phyloP scores from a whole-genome alignment of 2,113 vertebrate genomes.

The Gopherus flavomarginatus region DNA sequence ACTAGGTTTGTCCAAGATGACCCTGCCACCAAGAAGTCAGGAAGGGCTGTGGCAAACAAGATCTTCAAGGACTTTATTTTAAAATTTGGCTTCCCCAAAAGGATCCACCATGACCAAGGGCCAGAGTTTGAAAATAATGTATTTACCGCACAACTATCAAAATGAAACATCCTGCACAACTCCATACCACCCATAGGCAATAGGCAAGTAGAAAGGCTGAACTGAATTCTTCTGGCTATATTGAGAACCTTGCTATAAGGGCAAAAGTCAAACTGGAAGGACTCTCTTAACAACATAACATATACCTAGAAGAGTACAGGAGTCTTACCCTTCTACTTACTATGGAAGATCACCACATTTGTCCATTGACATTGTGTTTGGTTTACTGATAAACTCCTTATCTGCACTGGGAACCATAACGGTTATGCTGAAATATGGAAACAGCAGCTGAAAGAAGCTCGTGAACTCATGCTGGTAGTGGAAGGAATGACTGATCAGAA shows the following conservation, averaged over 20 bases:
- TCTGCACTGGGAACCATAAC: background rate
- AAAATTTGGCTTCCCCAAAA: background rate
- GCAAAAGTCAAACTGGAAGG: fast-evolving
- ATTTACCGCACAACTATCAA: background rate
- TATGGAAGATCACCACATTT: background rate
- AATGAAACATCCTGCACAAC: background rate
- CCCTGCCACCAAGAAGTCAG: fast-evolving
- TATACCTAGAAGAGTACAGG: background rate
- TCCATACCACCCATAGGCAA: background rate
- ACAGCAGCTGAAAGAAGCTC: background rate
- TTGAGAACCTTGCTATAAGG: background rate
- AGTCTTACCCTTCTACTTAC: background rate
- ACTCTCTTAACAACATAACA: fast-evolving
- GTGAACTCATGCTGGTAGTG: fast-evolving
- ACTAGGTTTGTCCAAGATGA: background rate
- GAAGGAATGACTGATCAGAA: background rate
- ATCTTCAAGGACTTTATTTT: background rate
- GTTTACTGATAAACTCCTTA: background rate
- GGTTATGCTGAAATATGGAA: background rate
- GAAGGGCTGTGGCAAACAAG: background rate
- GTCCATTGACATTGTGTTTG: background rate
- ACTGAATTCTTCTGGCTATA: background rate
- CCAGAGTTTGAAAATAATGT: background rate
- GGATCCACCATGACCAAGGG: background rate
- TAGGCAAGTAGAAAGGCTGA: fast-evolving